phyloP scores from a whole-genome alignment of 2,888 invertebrate genomes.

The Drosophila leonis region DNA sequence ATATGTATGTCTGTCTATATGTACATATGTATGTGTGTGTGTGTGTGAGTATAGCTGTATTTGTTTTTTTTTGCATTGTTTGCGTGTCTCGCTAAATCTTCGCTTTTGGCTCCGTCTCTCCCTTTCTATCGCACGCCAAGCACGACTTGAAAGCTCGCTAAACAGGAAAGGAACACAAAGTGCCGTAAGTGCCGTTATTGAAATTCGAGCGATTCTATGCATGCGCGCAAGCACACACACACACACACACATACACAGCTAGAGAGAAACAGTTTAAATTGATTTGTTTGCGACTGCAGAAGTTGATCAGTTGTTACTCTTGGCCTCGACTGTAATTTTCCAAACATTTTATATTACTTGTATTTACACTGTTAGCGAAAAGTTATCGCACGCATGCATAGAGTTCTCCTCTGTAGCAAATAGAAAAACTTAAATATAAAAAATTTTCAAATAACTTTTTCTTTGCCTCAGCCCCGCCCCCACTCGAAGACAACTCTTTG shows the following conservation, averaged over 20 bases:
- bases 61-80: slow-evolving; percentile 24
- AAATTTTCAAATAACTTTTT: not conserved
- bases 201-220: slow-evolving; percentile 40
- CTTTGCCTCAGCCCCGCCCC: not conserved
- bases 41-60: not conserved
- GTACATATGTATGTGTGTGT: not conserved
- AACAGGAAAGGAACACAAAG: slow-evolving; percentile 50
- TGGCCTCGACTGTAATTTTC: slow-evolving; percentile 29
- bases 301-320: slow-evolving; percentile 25
- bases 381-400: not conserved
- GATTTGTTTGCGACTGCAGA: slow-evolving; percentile 37
- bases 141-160: slow-evolving; percentile 50
- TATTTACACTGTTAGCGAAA: slow-evolving; percentile 3
- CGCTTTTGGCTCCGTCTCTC: slow-evolving; percentile 17
- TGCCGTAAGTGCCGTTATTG: slow-evolving; percentile 53
- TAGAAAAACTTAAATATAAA: not conserved
- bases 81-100: slow-evolving; percentile 16
- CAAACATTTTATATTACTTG: slow-evolving; percentile 9
- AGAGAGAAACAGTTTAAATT: slow-evolving; percentile 7
- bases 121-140: slow-evolving; percentile 24
- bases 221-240: not conserved
- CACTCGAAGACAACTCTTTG: not conserved
- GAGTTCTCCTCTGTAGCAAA: not conserved
- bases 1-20: not conserved
- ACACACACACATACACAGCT: too few species aligned